Conservation (phyloP, 1,140 invertebrate genomes). For the Anthonomus grandis region DNA sequence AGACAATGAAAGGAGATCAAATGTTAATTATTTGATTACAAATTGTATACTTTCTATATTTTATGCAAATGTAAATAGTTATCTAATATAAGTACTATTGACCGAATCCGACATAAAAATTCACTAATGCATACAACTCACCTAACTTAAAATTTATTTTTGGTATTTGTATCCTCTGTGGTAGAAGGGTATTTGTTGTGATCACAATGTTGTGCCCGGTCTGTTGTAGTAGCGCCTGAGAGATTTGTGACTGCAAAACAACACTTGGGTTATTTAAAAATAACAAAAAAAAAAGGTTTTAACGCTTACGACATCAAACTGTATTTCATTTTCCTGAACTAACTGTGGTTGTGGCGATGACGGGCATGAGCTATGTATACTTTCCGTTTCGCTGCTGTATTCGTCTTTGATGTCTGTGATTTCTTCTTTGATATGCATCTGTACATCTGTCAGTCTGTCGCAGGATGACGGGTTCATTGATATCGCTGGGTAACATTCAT, state of each 20-base stretch:
- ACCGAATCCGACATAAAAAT: background rate
- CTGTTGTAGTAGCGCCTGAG: slow-evolving; percentile 53
- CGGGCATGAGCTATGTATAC: slow-evolving; percentile 64
- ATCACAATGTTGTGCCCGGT: slow-evolving; percentile 52
- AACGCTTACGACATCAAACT: slow-evolving; percentile 38
- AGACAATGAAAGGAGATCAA: too few relatives aligned
- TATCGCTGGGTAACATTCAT: slow-evolving; percentile 75
- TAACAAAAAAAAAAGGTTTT: background rate
- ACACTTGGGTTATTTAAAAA: background rate
- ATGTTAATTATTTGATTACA: too few relatives aligned
- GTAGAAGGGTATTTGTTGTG: slow-evolving; percentile 52
- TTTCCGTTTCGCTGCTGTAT: slow-evolving; percentile 53
- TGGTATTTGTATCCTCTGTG: slow-evolving; percentile 54
- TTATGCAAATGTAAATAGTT: too few relatives aligned
- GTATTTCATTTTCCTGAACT: slow-evolving; percentile 34
- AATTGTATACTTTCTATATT: too few relatives aligned
- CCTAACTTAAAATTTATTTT: slow-evolving; percentile 53
- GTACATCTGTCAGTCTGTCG: slow-evolving; percentile 41
- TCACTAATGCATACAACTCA: slow-evolving; percentile 4
- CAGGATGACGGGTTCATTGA: slow-evolving; percentile 60
- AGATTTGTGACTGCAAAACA: slow-evolving; percentile 13
- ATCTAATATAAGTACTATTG: background rate
- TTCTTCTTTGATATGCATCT: slow-evolving; percentile 63
- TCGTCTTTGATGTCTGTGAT: slow-evolving; percentile 46
- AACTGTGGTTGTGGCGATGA: slow-evolving; percentile 54